Evolutionary conservation across 2,888 invertebrate genomes (phyloP).

Genomic region (Cryptophagus acutangulus): DNA sequence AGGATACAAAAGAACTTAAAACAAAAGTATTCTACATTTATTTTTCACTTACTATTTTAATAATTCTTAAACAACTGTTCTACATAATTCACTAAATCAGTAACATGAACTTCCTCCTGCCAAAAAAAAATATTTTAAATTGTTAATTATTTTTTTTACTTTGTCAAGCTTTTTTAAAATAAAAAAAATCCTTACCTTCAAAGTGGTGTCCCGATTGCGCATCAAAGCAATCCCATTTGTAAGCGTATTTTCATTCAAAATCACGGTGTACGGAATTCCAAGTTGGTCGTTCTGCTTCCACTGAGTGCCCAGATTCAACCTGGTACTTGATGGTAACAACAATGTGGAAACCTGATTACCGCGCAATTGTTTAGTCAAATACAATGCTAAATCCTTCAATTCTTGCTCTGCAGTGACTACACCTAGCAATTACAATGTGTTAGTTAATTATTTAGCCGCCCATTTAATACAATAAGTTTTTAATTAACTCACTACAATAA

Average conservation of each 20-base stretch:
- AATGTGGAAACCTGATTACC: slow-evolving; percentile 46
- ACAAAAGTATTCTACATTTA: too few species aligned
- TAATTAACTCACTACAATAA: background rate
- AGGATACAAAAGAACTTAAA: too few species aligned
- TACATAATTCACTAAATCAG: slow-evolving; percentile 59
- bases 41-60: too few species aligned
- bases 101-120: slow-evolving; percentile 66
- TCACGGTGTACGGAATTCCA: slow-evolving; percentile 69
- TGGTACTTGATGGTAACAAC: slow-evolving; percentile 40
- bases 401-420: slow-evolving; percentile 42
- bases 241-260: slow-evolving; percentile 64
- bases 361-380: slow-evolving; percentile 53
- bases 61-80: slow-evolving; percentile 50
- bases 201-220: slow-evolving; percentile 60
- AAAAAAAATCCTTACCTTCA: slow-evolving; percentile 52
- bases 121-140: slow-evolving; percentile 35
- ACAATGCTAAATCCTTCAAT: slow-evolving; percentile 53
- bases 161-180: slow-evolving; percentile 1
- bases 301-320: slow-evolving; percentile 44
- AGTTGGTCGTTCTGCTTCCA: slow-evolving; percentile 54
- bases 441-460: too few species aligned
- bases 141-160: slow-evolving; percentile 8
- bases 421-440: too few species aligned
- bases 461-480: too few species aligned
- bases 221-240: slow-evolving; percentile 65